These are phyloP conservation scores for Myzus persicae DNA, from an alignment of 1,140 invertebrate genomes.

Conservation along the genomic window DNA sequence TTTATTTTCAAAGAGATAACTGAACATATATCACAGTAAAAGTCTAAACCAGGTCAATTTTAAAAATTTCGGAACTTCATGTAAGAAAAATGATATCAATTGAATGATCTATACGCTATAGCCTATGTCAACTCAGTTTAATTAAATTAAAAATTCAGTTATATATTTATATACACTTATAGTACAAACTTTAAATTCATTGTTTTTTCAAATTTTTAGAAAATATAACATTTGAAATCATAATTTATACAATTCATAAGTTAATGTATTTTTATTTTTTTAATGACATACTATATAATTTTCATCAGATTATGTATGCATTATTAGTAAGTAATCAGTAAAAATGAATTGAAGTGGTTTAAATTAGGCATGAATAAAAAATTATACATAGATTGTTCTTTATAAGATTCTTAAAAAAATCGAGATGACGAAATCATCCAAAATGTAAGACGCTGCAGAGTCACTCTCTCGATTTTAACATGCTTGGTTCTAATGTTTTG, in stretches of 20 bases:
- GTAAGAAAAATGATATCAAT: not conserved
- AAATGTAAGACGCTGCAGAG: not conserved
- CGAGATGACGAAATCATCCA: not conserved
- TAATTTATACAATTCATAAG: not conserved
- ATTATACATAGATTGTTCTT: not conserved
- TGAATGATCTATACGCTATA: not conserved
- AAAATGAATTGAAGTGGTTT: not conserved
- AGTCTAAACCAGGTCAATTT: not conserved
- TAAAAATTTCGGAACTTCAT: not conserved
- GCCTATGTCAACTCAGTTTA: not conserved
- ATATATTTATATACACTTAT: not conserved
- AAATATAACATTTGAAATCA: not conserved
- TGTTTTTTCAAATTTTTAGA: not conserved
- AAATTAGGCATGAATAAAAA: not conserved
- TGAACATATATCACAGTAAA: not conserved
- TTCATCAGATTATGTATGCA: not conserved
- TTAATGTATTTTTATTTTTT: not conserved
- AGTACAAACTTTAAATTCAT: not conserved
- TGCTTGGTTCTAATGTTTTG: not conserved
- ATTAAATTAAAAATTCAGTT: not conserved
- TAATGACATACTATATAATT: not conserved
- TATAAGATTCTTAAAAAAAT: not conserved
- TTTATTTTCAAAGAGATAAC: not conserved
- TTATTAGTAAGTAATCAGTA: not conserved
- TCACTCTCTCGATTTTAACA: not conserved